Evolutionary conservation across 2,888 invertebrate genomes (phyloP), one percentile per base, ranked within the genome.

Genomic region (Acrobasis repandana): DNA sequence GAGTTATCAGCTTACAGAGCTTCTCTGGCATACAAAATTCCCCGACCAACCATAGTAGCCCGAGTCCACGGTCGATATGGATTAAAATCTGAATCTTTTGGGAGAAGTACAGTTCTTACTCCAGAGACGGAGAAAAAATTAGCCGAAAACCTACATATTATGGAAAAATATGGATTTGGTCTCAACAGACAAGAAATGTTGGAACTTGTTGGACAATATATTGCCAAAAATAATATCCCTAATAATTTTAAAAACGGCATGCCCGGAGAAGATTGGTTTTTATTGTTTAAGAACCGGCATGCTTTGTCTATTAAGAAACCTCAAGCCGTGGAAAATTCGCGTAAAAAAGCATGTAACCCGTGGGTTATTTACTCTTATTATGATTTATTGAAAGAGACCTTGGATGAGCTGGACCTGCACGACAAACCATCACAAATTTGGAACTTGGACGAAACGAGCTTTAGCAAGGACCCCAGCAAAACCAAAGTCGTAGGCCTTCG

Each of bases 401-500:
- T 67, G 34, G 47, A 64, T 9, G 34, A 34, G 34, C 34, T 34
- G 34, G 34, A 34, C 6, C 34, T 66, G 38, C 9, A 56, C 9
- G 57, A 63, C n/a, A 66, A 64, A 15, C 66, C 66, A 11, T 10
- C n/a, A 4, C 54, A 56, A n/a, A 61, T 64, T 15, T 61, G 57
- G 57, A 61, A 63, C 56, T 4, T 71, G 2, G 70, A 71, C 28
- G 69, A 71, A 59, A 67, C 69, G 1, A 68, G 69, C 48, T 71
- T 71, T 52, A 62, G 33, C 1, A 69, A 62, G 14, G 67, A 72
- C 52, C 71, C 72, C 0, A 11, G 38, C 4, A 71, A 72, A 65
- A 67, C 74, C 2, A 71, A 67, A 67, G 51, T 71, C 9, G 70
- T 72, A 15, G 70, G 73, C 10, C 28, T 46, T 8, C 64, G 62